Evolutionary conservation across 2,888 invertebrate species (phyloP).

Genomic region (Calameuta filiformis): DNA sequence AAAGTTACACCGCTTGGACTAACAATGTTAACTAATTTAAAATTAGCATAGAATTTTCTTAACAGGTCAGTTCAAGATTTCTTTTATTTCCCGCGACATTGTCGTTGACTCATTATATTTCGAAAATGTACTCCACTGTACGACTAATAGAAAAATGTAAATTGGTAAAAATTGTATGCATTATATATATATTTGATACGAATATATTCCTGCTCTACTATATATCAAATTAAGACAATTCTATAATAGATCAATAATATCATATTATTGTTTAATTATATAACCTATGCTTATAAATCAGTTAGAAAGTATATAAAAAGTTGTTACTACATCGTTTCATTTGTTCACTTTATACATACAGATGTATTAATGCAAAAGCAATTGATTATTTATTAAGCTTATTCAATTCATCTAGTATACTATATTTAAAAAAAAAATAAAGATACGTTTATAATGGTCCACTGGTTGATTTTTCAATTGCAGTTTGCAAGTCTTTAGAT

Average conservation of each 20-base stretch:
- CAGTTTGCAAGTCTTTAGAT: background rate
- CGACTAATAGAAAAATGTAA: background rate
- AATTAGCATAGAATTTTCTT: background rate
- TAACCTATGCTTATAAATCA: no score
- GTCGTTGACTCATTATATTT: background rate
- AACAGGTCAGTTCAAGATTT: background rate
- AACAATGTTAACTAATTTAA: background rate
- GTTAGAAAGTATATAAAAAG: no score
- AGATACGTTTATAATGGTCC: background rate
- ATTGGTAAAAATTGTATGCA: background rate
- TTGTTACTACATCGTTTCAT: no score
- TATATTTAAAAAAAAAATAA: background rate
- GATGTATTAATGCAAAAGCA: no score
- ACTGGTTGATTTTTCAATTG: background rate
- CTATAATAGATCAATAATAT: background rate
- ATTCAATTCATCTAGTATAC: no score
- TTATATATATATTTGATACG: background rate
- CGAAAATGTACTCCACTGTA: background rate
- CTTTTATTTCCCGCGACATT: background rate
- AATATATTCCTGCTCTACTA: background rate
- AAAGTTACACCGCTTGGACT: background rate
- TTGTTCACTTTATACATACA: no score
- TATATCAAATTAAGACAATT: background rate
- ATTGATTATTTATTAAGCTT: no score
- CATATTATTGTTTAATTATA: no score